Evolutionary conservation across 1,140 invertebrate species (phyloP).

Genomic region (Trichonephila inaurata): DNA sequence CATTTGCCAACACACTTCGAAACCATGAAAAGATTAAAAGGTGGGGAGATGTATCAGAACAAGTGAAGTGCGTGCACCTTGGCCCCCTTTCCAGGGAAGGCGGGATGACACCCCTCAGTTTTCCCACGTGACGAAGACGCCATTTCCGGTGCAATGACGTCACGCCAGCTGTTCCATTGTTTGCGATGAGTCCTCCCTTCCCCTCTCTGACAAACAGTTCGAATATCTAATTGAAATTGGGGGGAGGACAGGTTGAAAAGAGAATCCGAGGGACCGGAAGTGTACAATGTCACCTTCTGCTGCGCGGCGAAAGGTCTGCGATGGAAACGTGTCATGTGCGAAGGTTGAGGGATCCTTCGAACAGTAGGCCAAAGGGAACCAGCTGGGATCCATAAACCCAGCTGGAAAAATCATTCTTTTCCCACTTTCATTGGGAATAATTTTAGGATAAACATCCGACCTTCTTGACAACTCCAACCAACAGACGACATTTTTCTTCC

Average conservation of each 20-base stretch:
- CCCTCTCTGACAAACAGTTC: too few species aligned
- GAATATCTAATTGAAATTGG: background rate
- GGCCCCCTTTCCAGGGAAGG: background rate
- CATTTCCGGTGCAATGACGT: constrained; percentile 61
- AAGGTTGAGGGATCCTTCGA: background rate
- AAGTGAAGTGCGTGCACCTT: constrained; percentile 53
- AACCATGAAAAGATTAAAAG: background rate
- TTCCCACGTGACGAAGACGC: constrained; percentile 67
- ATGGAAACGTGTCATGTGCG: background rate
- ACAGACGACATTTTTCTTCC: background rate
- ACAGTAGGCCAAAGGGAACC: background rate
- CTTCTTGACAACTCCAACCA: too few species aligned
- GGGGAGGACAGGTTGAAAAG: background rate
- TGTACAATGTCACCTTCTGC: constrained; percentile 59
- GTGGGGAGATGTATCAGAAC: background rate
- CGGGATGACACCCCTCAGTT: background rate
- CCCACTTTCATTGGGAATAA: background rate
- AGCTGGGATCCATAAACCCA: background rate
- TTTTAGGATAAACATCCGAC: too few species aligned
- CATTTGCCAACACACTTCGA: background rate
- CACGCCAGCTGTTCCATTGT: constrained; percentile 71
- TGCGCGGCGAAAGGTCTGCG: constrained; percentile 18
- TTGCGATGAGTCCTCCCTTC: background rate
- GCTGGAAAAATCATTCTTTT: background rate
- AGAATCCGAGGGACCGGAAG: constrained; percentile 44